phyloP scores from a whole-genome alignment of 2,888 invertebrate genomes.

The Spisula solida region DNA sequence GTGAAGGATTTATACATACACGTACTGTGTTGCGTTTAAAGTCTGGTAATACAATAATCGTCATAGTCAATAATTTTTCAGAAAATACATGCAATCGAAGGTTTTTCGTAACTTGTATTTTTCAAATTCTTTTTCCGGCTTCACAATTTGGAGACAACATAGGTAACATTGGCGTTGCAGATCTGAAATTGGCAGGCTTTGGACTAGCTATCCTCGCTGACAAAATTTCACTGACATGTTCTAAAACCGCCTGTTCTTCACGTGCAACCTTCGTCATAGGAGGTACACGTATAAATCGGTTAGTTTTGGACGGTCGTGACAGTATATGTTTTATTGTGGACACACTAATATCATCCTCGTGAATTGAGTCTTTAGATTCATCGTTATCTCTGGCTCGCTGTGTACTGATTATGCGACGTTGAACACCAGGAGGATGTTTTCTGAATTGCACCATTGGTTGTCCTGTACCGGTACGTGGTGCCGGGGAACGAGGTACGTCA shows the following conservation, averaged over 20 bases:
- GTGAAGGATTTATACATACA: too few species aligned
- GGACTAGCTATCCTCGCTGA: conserved; percentile 32
- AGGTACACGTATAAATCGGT: conserved; percentile 53
- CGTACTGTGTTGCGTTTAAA: too few species aligned
- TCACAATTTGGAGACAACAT: conserved; percentile 31
- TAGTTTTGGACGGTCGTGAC: conserved; percentile 55
- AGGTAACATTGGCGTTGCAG: conserved; percentile 43
- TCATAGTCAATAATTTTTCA: too few species aligned
- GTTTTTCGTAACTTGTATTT: too few species aligned
- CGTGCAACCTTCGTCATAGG: conserved; percentile 30
- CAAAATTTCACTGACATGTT: conserved; percentile 60
- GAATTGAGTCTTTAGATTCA: conserved; percentile 34
- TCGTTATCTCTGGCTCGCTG: conserved; percentile 44
- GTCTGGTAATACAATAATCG: too few species aligned
- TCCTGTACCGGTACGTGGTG: conserved; percentile 7
- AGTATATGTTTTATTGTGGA: conserved; percentile 50
- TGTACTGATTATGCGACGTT: conserved; percentile 31
- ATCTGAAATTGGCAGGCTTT: conserved; percentile 32
- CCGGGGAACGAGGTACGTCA: conserved; percentile 24
- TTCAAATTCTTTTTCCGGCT: conserved; percentile 10
- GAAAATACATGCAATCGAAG: too few species aligned
- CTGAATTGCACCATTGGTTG: conserved; percentile 33
- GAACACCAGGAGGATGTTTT: conserved; percentile 40
- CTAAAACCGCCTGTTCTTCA: conserved; percentile 47
- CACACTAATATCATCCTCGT: conserved; percentile 38